A percentile compares a stretch with the other conserved stretches of the same genome.
Evolutionary conservation across 1,140 invertebrate species (phyloP).

Genomic region (Ditylenchus dipsaci): DNA sequence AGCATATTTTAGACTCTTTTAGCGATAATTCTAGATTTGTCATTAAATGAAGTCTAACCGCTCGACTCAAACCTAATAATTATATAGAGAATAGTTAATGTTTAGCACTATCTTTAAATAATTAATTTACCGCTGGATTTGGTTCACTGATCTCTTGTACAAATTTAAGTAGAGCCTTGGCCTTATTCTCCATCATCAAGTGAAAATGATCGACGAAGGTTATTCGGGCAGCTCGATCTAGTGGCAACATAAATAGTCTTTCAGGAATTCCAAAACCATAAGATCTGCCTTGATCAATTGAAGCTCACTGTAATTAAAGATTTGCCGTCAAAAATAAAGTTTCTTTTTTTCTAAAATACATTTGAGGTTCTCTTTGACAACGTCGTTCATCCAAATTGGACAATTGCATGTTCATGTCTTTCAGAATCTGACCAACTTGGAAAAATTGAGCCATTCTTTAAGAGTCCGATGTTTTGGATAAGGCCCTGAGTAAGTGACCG

Average conservation of each 20-base stretch:
- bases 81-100: no score
- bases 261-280: conserved; percentile 7
- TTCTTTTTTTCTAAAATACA: neutral
- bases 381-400: neutral
- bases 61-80: no score
- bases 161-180: conserved; percentile 29
- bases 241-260: conserved; percentile 17
- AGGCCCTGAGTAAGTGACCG: conserved; percentile 24
- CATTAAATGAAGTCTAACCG: no score
- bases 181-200: conserved; percentile 23
- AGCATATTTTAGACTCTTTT: no score
- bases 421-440: conserved; percentile 27
- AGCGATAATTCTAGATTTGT: no score
- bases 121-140: conserved; percentile 17
- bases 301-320: conserved; percentile 6
- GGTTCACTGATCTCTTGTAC: conserved; percentile 31
- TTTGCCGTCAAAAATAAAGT: neutral
- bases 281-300: conserved; percentile 17
- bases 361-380: conserved; percentile 3
- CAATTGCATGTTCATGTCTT: conserved; percentile 9
- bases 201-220: conserved; percentile 28
- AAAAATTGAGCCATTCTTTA: conserved; percentile 17
- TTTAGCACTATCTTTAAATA: no score
- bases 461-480: conserved; percentile 21
- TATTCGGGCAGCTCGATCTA: conserved; percentile 24